These are phyloP conservation scores for Eupithecia insigniata DNA, from an alignment of 2,888 invertebrate genomes.

Conservation along the genomic window DNA sequence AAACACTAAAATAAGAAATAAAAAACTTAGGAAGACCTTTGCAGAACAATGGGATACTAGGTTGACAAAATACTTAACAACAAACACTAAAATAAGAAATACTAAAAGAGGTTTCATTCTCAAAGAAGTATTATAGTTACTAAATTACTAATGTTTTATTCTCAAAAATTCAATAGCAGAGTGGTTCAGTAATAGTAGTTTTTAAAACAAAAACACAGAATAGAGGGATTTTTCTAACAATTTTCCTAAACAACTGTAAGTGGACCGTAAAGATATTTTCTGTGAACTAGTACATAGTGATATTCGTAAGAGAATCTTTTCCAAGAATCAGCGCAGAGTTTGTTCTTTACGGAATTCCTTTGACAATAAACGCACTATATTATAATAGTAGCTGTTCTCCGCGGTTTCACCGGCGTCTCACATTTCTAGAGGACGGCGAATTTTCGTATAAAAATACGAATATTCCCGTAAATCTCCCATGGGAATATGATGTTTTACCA, in stretches of 20 bases:
- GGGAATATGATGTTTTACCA: no score
- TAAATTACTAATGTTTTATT: not conserved
- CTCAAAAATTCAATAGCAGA: not conserved
- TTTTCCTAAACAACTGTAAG: conserved; percentile 7
- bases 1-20: no score
- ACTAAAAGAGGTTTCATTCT: not conserved
- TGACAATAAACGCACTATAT: not conserved
- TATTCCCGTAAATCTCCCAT: no score
- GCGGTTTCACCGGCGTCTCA: no score
- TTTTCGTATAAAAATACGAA: no score
- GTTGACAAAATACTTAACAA: not conserved
- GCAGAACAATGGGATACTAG: not conserved
- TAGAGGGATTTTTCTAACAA: not conserved
- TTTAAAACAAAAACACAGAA: not conserved
- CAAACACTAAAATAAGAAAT: no score
- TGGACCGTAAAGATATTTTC: conserved; percentile 7
- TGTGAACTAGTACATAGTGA: not conserved
- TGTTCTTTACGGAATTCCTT: not conserved
- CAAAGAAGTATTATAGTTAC: not conserved
- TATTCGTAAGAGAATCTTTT: not conserved
- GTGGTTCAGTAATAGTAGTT: not conserved
- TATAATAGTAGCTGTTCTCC: no score
- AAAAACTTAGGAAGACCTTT: not conserved
- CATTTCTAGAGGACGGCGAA: no score
- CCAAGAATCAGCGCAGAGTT: not conserved